phyloP scores from a whole-genome alignment of 2,797 vertebrate genomes.

The Macroramphosus scolopax region DNA sequence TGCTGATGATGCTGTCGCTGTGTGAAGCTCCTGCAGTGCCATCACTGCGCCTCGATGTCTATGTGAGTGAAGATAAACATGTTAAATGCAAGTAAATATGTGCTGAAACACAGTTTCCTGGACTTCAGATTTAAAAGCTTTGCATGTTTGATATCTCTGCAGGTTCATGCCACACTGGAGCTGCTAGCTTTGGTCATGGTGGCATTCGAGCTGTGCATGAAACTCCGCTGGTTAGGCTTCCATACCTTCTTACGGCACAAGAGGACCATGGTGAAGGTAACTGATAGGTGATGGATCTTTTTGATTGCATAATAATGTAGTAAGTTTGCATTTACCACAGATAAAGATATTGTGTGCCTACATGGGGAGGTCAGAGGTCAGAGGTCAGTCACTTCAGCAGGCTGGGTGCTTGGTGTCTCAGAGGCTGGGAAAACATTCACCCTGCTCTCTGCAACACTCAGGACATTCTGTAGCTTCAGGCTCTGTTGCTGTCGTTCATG shows the following conservation, averaged over 20 bases:
- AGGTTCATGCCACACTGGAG: constrained; percentile 97
- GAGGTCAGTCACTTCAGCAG: too few relatives aligned
- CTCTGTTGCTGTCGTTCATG: constrained; percentile 8
- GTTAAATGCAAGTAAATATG: background rate
- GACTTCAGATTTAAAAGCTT: background rate
- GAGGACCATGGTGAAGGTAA: constrained; percentile 96
- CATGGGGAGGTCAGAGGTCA: too few relatives aligned
- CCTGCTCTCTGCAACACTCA: constrained; percentile 1
- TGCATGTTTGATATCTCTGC: constrained; percentile 17
- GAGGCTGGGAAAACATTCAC: background rate
- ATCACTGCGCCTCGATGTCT: constrained; percentile 90
- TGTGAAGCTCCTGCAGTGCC: constrained; percentile 95
- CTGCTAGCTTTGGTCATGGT: constrained; percentile 89
- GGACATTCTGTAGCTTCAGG: background rate
- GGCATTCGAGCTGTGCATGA: constrained; percentile 95
- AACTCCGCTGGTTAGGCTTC: constrained; percentile 95
- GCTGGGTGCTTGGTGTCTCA: too few relatives aligned
- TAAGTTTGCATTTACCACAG: too few relatives aligned
- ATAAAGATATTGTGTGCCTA: too few relatives aligned
- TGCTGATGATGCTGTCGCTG: constrained; percentile 92
- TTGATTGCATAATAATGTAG: background rate
- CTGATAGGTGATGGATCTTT: background rate
- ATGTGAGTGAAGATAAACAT: constrained; percentile 75
- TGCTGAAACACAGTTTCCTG: background rate
- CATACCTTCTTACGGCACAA: constrained; percentile 92